Evolutionary conservation across 2,888 invertebrate genomes (phyloP).

Genomic region (Melanotus villosus): DNA sequence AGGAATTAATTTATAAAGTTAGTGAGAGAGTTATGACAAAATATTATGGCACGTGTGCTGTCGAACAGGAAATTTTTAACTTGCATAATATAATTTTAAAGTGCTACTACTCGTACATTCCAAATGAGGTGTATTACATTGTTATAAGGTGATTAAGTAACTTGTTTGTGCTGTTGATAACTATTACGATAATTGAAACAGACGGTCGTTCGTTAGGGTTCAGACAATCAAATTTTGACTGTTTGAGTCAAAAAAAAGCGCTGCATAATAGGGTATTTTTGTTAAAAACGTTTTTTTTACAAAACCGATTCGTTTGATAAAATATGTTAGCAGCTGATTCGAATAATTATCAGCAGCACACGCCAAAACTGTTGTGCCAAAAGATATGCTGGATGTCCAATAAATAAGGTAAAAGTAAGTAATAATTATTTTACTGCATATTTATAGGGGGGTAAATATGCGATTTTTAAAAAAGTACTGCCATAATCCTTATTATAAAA

Average conservation of each 20-base stretch:
- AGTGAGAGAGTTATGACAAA: constrained; percentile 48
- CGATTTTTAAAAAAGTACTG: constrained; percentile 53
- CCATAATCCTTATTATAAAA: constrained; percentile 44
- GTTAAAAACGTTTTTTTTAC: constrained; percentile 26
- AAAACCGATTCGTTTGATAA: constrained; percentile 1
- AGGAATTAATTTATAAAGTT: constrained; percentile 39
- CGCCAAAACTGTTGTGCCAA: constrained; percentile 45
- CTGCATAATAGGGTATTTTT: constrained; percentile 35
- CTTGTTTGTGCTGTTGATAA: constrained; percentile 28
- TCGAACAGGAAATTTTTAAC: constrained; percentile 36
- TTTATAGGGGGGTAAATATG: constrained; percentile 53
- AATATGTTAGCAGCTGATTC: not conserved
- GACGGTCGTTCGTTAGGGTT: constrained; percentile 9
- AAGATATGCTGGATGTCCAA: constrained; percentile 47
- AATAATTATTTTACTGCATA: constrained; percentile 44
- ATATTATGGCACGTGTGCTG: constrained; percentile 43
- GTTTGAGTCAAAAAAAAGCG: constrained; percentile 32
- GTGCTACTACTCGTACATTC: constrained; percentile 44
- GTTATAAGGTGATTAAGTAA: constrained; percentile 30
- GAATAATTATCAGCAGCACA: constrained; percentile 34
- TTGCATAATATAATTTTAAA: constrained; percentile 43
- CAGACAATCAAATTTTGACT: constrained; percentile 49
- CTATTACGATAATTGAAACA: constrained; percentile 5
- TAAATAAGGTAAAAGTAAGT: constrained; percentile 45
- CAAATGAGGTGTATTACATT: constrained; percentile 45